A percentile compares a stretch with the other conserved stretches of the same genome.
phyloP scores from a whole-genome alignment of 2,888 invertebrate genomes.

The Cybosia mesomella region DNA sequence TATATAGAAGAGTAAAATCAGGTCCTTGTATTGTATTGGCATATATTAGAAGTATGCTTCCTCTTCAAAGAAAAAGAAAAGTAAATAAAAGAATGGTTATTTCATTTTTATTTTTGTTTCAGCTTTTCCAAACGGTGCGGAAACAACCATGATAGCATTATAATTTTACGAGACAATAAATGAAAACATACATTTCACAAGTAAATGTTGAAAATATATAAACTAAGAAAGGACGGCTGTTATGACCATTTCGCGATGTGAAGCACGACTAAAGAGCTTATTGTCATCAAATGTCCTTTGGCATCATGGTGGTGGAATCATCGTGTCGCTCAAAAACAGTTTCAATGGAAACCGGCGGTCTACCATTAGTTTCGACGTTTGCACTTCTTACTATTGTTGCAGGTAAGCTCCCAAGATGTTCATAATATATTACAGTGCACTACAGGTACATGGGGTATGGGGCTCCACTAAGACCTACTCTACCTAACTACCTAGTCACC shows the following conservation, averaged over 20 bases:
- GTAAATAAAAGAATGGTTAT: conserved; percentile 20
- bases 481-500: too few relatives aligned
- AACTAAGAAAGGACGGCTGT: conserved; percentile 54
- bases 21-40: conserved; percentile 15
- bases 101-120: conserved; percentile 64
- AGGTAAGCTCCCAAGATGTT: conserved; percentile 61
- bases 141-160: conserved; percentile 59
- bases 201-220: conserved; percentile 54
- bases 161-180: conserved; percentile 59
- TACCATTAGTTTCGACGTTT: conserved; percentile 81
- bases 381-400: conserved; percentile 82
- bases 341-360: conserved; percentile 79
- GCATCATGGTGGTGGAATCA: conserved; percentile 72
- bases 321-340: conserved; percentile 67
- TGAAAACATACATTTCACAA: conserved; percentile 35
- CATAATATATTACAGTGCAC: background rate
- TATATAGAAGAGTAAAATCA: background rate
- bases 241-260: conserved; percentile 64
- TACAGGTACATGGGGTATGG: background rate
- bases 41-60: conserved; percentile 23
- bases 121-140: conserved; percentile 57
- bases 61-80: conserved; percentile 24
- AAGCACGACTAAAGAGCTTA: conserved; percentile 52
- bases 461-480: too few relatives aligned
- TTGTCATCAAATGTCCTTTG: conserved; percentile 62